Evolutionary conservation across 2,113 vertebrate genomes (phyloP).

Genomic region (Pipa parva): DNA sequence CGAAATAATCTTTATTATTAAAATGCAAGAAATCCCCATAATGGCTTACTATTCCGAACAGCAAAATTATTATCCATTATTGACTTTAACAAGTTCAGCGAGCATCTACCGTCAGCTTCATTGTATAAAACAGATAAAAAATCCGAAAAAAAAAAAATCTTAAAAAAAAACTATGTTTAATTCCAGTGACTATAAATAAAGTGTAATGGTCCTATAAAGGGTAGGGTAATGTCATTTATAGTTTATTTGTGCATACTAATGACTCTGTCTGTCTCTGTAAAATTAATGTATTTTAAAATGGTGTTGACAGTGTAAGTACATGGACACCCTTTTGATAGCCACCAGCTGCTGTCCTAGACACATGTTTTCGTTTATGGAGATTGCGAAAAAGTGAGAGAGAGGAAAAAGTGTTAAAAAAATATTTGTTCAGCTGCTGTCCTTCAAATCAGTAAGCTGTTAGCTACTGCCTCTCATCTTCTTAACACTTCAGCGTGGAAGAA

Average conservation of each 20-base stretch:
- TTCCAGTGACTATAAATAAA: neutral
- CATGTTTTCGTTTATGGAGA: conserved; percentile 24
- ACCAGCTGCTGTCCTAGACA: conserved; percentile 12
- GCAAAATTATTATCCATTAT: no score
- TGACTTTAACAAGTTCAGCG: neutral
- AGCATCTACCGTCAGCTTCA: no score
- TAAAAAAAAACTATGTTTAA: neutral
- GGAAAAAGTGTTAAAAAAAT: conserved; percentile 4
- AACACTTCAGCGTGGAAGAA: neutral
- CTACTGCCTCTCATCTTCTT: neutral
- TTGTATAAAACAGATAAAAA: no score
- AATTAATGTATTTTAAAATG: conserved; percentile 21
- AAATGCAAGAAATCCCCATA: no score
- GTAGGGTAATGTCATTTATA: neutral
- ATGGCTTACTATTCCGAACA: no score
- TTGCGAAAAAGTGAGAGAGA: conserved; percentile 16
- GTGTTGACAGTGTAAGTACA: conserved; percentile 10
- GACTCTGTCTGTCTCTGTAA: conserved; percentile 14
- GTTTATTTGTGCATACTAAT: neutral
- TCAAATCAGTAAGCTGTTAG: neutral
- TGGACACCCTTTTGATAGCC: conserved; percentile 28
- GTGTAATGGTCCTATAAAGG: neutral
- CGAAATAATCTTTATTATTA: no score
- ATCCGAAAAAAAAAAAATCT: no score
- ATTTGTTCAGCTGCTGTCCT: conserved; percentile 23